These are phyloP conservation scores for Entomobrya multifasciata DNA, from an alignment of 2,888 invertebrate genomes.

Conservation along the genomic window DNA sequence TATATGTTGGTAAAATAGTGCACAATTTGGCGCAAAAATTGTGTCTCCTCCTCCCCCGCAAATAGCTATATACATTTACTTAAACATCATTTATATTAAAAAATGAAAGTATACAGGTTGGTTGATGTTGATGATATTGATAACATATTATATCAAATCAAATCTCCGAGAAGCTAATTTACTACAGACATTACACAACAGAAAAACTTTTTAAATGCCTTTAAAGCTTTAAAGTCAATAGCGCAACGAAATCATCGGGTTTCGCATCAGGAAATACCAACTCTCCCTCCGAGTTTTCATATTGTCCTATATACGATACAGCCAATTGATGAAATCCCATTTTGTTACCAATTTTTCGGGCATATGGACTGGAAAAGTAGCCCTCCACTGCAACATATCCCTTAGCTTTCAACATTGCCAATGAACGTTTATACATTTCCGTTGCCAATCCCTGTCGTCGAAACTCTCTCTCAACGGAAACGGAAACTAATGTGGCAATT, in stretches of 20 bases:
- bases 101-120: background rate
- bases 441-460: conserved; percentile 73
- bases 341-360: conserved; percentile 65
- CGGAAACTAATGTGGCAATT: conserved; percentile 71
- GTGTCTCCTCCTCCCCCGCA: too few species aligned
- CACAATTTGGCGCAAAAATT: too few species aligned
- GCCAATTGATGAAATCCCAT: conserved; percentile 74
- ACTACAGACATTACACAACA: background rate
- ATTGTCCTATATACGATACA: conserved; percentile 67
- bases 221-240: conserved; percentile 70
- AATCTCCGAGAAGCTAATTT: background rate
- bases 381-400: conserved; percentile 73
- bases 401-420: conserved; percentile 71
- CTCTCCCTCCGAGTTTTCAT: conserved; percentile 69
- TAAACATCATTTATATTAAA: background rate
- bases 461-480: conserved; percentile 70
- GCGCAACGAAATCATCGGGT: conserved; percentile 68
- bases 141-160: background rate
- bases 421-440: conserved; percentile 72
- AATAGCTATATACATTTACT: too few species aligned
- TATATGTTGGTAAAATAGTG: too few species aligned
- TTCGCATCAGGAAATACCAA: conserved; percentile 69
- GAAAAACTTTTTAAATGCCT: background rate
- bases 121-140: background rate
- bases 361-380: conserved; percentile 70